Percentiles rank a stretch among this genome's conserved stretches.
These are phyloP conservation scores for Adelognathus sp. DNA, from an alignment of 2,888 invertebrate species.

Conservation along the genomic window DNA sequence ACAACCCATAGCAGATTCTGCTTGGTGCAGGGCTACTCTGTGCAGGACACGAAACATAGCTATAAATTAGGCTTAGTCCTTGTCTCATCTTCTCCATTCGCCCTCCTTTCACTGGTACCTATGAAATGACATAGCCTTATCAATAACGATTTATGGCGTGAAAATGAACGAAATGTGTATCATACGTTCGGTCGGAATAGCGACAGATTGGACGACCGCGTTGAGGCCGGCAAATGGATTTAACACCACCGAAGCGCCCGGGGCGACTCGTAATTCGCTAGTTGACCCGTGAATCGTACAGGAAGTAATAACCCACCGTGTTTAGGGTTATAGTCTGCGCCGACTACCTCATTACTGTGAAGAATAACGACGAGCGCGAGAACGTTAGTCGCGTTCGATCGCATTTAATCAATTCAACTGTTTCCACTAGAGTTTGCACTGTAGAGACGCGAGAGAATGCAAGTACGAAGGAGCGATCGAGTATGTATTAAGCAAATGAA, in stretches of 20 bases:
- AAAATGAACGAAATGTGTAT: too few relatives aligned
- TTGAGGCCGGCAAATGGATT: too few relatives aligned
- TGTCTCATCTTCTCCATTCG: conserved; percentile 13
- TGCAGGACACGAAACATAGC: conserved; percentile 79
- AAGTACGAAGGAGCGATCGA: conserved; percentile 7
- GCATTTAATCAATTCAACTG: neutral
- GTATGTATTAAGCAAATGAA: conserved; percentile 52
- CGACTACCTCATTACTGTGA: neutral
- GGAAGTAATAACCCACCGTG: too few relatives aligned
- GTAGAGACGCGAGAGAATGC: conserved; percentile 4
- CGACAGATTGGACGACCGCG: too few relatives aligned
- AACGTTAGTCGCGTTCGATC: neutral
- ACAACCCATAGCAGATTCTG: conserved; percentile 54
- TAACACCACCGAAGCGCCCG: too few relatives aligned
- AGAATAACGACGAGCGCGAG: neutral
- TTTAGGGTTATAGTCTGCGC: too few relatives aligned
- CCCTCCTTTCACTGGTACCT: neutral
- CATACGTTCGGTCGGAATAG: too few relatives aligned
- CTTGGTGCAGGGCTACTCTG: conserved; percentile 71
- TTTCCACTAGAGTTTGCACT: conserved; percentile 8
- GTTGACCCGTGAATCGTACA: too few relatives aligned
- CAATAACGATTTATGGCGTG: too few relatives aligned
- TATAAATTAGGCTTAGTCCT: conserved; percentile 77
- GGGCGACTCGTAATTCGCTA: too few relatives aligned
- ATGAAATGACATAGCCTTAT: too few relatives aligned